These are phyloP conservation scores for Eretmochelys imbricata DNA, from an alignment of 2,113 vertebrate genomes.

Conservation along the genomic window DNA sequence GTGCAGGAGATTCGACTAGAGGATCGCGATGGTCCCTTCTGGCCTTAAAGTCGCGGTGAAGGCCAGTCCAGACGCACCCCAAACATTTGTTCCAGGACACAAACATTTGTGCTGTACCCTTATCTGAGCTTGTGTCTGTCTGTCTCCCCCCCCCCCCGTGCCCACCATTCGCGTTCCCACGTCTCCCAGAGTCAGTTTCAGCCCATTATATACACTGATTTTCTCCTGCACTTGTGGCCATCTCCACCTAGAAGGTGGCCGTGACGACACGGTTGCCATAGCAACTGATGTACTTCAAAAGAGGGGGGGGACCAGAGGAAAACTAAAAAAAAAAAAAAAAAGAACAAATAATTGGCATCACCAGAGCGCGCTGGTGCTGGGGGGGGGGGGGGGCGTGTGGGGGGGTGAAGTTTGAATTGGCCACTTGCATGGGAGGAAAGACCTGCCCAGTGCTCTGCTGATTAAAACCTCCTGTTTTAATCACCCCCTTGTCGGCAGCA, in stretches of 20 bases:
- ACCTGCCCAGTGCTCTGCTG: neutral
- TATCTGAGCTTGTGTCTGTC: neutral
- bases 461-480: neutral
- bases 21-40: too few relatives aligned
- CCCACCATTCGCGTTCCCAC: neutral
- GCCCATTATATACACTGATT: neutral
- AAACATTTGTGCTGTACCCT: too few relatives aligned
- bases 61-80: too few relatives aligned
- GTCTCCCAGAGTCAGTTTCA: neutral
- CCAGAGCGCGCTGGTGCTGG: neutral
- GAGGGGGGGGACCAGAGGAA: neutral
- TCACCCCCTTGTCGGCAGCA: neutral
- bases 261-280: slow-evolving; percentile 12
- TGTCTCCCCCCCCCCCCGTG: neutral
- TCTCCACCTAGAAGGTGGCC: neutral
- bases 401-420: neutral
- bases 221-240: neutral
- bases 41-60: too few relatives aligned
- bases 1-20: too few relatives aligned
- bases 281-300: slow-evolving; percentile 1
- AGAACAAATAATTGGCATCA: neutral
- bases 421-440: neutral
- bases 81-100: too few relatives aligned
- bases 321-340: too few relatives aligned
- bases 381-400: neutral